A percentile compares a stretch with the other conserved stretches of the same genome.
phyloP scores from a whole-genome alignment of 2,113 vertebrate genomes.

The Heptranchias perlo region DNA sequence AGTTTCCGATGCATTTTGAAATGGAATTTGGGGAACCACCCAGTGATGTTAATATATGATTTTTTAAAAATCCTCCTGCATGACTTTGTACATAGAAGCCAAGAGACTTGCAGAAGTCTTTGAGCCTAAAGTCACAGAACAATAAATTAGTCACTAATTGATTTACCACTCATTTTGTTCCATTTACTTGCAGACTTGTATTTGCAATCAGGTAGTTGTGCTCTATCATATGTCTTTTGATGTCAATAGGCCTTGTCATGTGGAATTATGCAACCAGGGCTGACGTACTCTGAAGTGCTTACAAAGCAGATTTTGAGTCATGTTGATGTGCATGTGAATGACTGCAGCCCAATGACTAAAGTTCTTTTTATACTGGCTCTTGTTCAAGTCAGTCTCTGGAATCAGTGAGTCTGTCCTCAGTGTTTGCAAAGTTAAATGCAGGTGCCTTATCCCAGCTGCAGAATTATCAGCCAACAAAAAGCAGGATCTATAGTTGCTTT shows the following conservation, averaged over 20 bases:
- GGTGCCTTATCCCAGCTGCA: not conserved
- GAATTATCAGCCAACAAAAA: not conserved
- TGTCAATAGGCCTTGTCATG: not conserved
- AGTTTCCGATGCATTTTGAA: not conserved
- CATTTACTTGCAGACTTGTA: not conserved
- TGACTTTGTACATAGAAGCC: not conserved
- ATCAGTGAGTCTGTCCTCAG: not conserved
- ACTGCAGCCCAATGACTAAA: not conserved
- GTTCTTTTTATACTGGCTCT: not conserved
- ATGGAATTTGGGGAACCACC: not conserved
- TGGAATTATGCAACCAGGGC: not conserved
- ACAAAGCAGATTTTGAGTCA: not conserved
- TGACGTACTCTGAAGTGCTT: not conserved
- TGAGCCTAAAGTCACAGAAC: not conserved
- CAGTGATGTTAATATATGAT: not conserved
- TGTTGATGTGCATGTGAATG: not conserved
- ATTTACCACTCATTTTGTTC: not conserved
- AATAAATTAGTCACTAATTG: slow-evolving; percentile 20
- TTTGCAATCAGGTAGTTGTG: not conserved
- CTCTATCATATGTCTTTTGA: not conserved
- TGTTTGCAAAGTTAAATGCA: not conserved
- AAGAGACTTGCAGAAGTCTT: not conserved
- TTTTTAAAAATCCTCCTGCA: not conserved
- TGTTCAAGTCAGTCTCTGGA: not conserved
- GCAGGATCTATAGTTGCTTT: not conserved